These are phyloP conservation scores for Dysmachus trigonus DNA, from an alignment of 2,888 invertebrate genomes.

Conservation along the genomic window DNA sequence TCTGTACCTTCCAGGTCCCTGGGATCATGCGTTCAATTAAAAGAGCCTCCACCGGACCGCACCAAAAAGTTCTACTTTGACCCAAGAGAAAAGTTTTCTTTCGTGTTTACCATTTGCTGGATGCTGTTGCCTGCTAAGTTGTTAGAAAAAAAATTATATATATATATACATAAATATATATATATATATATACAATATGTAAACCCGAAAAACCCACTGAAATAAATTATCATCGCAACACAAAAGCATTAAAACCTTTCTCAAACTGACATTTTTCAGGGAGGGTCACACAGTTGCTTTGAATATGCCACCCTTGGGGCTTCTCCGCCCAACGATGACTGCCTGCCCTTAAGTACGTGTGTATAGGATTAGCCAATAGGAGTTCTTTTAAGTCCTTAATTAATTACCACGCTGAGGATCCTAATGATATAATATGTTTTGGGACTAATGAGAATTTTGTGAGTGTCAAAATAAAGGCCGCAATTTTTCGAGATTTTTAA, in stretches of 20 bases:
- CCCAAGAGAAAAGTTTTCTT: slow-evolving; percentile 47
- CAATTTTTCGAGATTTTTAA: neutral
- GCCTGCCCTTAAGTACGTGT: slow-evolving; percentile 17
- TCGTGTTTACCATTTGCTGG: slow-evolving; percentile 48
- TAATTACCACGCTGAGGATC: slow-evolving; percentile 49
- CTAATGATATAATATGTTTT: slow-evolving; percentile 46
- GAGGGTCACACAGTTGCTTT: slow-evolving; percentile 36
- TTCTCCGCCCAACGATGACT: neutral
- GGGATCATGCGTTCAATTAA: slow-evolving; percentile 45
- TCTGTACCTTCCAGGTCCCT: neutral
- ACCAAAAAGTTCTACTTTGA: slow-evolving; percentile 11
- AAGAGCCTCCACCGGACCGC: slow-evolving; percentile 41
- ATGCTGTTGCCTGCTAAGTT: slow-evolving; percentile 29
- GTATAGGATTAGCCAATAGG: slow-evolving; percentile 48
- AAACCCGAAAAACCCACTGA: slow-evolving; percentile 19
- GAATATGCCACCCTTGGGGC: slow-evolving; percentile 34
- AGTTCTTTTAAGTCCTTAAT: slow-evolving; percentile 50
- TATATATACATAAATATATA: neutral
- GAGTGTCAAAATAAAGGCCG: slow-evolving; percentile 35
- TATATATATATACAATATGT: neutral
- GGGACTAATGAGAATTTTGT: slow-evolving; percentile 40
- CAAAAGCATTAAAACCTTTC: slow-evolving; percentile 46
- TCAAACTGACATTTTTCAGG: slow-evolving; percentile 48
- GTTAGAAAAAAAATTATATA: slow-evolving; percentile 21
- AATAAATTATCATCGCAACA: slow-evolving; percentile 49